Evolutionary conservation across 92 coral and sea anemone species (phyloP), one percentile per base, ranked within the genome.

Genomic region (Zoanthus sansibaricus): DNA sequence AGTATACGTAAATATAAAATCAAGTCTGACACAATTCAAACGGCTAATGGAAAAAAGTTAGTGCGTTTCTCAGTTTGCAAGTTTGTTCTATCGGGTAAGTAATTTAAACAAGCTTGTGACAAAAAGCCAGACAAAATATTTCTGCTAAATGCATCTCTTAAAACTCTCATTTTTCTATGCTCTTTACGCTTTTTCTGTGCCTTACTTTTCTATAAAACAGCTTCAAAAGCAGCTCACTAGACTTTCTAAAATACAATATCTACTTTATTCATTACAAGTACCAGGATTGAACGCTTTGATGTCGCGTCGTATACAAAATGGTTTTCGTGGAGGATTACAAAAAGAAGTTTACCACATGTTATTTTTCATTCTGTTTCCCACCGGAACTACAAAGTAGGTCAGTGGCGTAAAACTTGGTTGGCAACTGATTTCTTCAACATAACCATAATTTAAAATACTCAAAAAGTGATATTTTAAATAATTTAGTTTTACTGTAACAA

Each of bases 211-310:
- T 61, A 17, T 44, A 20, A 17, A 61, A 46, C 75, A 80, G 85
- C 75, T 64, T 75, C 9, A 51, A 80, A 80, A 80, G 47, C 85
- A 80, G 66, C 44, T 64, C 46, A 66, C 47, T 64, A 80, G 66
- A 80, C 31, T 74, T 80, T 80, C 47, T 14, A 45, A 46, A 66
- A 21, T 32, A 80, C 61, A 80, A 80, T 80, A 31, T 21, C 45
- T 80, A 21, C 45, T 67, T 66, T 47, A 67, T 66, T 66, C 59
- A 66, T 80, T 66, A 9, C 66, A 80, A 66, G 55, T 66, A 78
- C 71, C 47, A 78, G 47, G 17, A 78, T 78, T 78, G 59, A 80
- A 47, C 66, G 75, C 73, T 80, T 80, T 49, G 7, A 52, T 64
- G 66, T 11, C 20, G 61, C 45, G 66, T 11, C 20, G 61, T 46